phyloP scores from a whole-genome alignment of 2,113 vertebrate species.

The Craseonycteris thonglongyai region DNA sequence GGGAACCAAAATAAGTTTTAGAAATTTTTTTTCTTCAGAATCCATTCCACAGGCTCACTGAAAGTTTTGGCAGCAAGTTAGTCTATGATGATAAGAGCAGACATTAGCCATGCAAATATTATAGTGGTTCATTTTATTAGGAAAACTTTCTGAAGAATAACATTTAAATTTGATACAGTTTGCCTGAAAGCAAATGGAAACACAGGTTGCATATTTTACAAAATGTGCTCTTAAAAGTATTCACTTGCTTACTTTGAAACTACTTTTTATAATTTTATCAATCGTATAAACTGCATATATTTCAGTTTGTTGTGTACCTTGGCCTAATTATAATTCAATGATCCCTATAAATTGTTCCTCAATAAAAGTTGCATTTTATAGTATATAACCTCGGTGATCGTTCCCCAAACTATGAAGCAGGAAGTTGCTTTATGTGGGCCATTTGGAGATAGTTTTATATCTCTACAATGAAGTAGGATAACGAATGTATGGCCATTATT shows the following conservation, averaged over 20 bases:
- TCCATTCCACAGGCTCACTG: conserved; percentile 12
- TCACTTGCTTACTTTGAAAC: not conserved
- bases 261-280: not conserved
- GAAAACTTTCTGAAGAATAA: not conserved
- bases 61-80: conserved; percentile 24
- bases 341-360: not conserved
- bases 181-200: conserved; percentile 1
- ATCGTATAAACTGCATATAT: not conserved
- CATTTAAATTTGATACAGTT: conserved; percentile 51
- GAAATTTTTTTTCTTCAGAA: conserved; percentile 32
- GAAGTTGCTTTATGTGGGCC: not conserved
- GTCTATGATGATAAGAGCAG: not conserved
- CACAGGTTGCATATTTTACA: not conserved
- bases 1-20: conserved; percentile 36
- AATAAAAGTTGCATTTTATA: not conserved
- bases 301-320: not conserved
- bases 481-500: not conserved
- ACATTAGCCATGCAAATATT: not conserved
- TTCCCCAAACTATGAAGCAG: not conserved
- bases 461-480: not conserved
- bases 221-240: not conserved
- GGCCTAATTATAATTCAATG: not conserved
- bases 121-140: not conserved
- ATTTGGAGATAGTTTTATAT: not conserved
- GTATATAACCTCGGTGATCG: not conserved